A percentile compares a stretch with the other conserved stretches of the same genome.
Conservation (phyloP, 1,140 invertebrate species). For the Cyclargus thomasi region DNA sequence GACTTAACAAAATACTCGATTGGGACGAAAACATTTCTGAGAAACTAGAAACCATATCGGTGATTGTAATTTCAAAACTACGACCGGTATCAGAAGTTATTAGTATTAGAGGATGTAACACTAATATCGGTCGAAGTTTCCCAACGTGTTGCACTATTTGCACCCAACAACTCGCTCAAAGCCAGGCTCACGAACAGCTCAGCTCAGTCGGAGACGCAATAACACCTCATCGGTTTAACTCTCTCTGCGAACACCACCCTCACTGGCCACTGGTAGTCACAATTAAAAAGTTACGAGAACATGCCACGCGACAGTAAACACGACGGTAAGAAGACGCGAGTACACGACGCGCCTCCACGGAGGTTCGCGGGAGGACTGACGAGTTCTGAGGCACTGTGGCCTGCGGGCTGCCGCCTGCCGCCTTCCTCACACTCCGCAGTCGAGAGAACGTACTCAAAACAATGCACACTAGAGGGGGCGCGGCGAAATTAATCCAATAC, state of each 20-base stretch:
- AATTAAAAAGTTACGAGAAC: slow-evolving; percentile 16
- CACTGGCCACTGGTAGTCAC: not conserved
- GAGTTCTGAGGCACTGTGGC: not conserved
- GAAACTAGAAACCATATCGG: no score
- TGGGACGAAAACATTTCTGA: no score
- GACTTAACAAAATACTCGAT: no score
- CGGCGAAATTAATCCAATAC: no score
- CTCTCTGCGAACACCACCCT: not conserved
- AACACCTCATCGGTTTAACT: slow-evolving; percentile 7
- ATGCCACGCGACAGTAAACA: slow-evolving; percentile 23
- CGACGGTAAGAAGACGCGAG: not conserved
- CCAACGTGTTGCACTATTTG: not conserved
- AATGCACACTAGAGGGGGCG: no score
- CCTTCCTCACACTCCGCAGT: not conserved
- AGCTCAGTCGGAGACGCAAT: slow-evolving; percentile 19
- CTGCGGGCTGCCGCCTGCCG: not conserved
- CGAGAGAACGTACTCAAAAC: not conserved
- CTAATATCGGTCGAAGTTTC: not conserved
- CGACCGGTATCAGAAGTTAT: no score
- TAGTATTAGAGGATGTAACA: no score
- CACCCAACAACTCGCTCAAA: not conserved
- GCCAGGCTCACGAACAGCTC: slow-evolving; percentile 26
- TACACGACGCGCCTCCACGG: slow-evolving; percentile 18
- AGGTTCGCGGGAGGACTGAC: slow-evolving; percentile 27
- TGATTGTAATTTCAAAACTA: no score